These are phyloP conservation scores for Oncorhynchus masou DNA, from an alignment of 2,113 vertebrate species.

Conservation along the genomic window DNA sequence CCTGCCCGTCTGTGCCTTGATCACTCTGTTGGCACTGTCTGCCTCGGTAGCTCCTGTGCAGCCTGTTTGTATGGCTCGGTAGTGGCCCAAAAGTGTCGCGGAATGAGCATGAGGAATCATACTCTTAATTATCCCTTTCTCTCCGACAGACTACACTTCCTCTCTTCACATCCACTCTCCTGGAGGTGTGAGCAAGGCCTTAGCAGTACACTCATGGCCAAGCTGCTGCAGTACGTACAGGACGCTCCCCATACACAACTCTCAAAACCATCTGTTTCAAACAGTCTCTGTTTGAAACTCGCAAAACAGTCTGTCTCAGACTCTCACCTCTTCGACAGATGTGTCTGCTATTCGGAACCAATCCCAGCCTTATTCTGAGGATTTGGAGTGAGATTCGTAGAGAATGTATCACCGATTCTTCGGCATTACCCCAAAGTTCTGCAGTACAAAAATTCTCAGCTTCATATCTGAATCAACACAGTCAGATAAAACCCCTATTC, in stretches of 20 bases:
- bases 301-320: background rate
- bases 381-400: background rate
- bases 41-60: background rate
- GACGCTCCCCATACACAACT: background rate
- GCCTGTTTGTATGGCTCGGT: background rate
- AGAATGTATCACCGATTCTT: background rate
- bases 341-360: background rate
- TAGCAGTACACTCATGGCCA: background rate
- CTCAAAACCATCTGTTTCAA: background rate
- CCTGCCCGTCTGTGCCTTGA: background rate
- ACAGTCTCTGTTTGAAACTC: background rate
- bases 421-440: too few relatives aligned
- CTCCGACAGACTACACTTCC: background rate
- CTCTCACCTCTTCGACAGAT: background rate
- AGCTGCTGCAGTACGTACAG: too few relatives aligned
- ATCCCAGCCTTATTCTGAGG: background rate
- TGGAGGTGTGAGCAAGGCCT: background rate
- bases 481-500: too few relatives aligned
- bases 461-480: too few relatives aligned
- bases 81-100: slow-evolving; percentile 22
- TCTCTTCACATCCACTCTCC: slow-evolving; percentile 1
- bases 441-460: too few relatives aligned
- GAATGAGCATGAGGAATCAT: slow-evolving; percentile 1
- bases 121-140: slow-evolving; percentile 19
- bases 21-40: background rate